These are phyloP conservation scores for Gymnoscopelus microlampas DNA, from an alignment of 2,797 vertebrate species.

Conservation along the genomic window DNA sequence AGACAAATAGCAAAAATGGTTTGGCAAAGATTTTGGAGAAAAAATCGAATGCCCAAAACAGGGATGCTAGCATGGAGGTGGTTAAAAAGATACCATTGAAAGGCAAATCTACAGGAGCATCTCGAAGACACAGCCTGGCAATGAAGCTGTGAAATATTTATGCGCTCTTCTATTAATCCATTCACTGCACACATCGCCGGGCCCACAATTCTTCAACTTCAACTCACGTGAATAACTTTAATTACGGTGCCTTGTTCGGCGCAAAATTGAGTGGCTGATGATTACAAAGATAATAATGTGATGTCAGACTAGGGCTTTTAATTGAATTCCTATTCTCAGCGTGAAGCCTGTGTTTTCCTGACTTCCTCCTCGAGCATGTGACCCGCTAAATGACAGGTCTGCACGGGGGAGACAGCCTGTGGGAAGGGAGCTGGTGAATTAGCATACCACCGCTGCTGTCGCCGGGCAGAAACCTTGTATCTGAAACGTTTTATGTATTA, in stretches of 20 bases:
- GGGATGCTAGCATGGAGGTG: no score
- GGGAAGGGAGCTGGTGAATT: conserved; percentile 59
- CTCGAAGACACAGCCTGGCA: not conserved
- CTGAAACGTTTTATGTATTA: no score
- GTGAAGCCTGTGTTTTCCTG: conserved; percentile 45
- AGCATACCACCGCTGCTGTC: conserved; percentile 27
- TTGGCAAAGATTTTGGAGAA: no score
- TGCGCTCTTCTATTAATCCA: not conserved
- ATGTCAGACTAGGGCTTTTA: conserved; percentile 42
- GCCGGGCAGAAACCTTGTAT: no score
- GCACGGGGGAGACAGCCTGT: conserved; percentile 44
- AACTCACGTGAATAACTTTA: not conserved
- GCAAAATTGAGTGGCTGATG: conserved; percentile 37
- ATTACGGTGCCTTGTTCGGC: conserved; percentile 30
- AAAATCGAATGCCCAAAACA: no score
- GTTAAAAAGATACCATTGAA: no score
- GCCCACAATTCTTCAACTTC: conserved; percentile 8
- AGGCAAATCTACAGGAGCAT: not conserved
- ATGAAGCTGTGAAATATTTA: not conserved
- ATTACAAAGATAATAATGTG: conserved; percentile 57
- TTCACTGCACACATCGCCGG: conserved; percentile 2
- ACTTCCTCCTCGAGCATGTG: conserved; percentile 10
- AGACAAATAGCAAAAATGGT: no score
- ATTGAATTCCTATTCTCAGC: conserved; percentile 53
- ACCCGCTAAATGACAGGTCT: conserved; percentile 61